Percentiles rank a stretch among this genome's conserved stretches.
Conservation (phyloP, 2,797 vertebrate species). For the Microchirus variegatus region DNA sequence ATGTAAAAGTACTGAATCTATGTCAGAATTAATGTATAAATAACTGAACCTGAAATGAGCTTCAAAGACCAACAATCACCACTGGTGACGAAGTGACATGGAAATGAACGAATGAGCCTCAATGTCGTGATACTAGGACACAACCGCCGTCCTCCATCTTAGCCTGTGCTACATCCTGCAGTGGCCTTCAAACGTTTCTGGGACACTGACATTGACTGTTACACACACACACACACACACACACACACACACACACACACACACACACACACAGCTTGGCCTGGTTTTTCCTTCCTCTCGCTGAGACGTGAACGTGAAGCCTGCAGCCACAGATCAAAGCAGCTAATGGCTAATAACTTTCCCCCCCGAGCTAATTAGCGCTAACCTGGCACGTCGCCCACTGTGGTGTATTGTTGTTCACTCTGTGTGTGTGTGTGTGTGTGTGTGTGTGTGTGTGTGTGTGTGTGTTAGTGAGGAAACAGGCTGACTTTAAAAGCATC, state of each 20-base stretch:
- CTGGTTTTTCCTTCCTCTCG: constrained; percentile 36
- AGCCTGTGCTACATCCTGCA: not conserved
- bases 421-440: constrained; percentile 1
- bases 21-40: no score
- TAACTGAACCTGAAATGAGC: no score
- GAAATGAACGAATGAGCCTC: not conserved
- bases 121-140: no score
- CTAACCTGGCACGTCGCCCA: not conserved
- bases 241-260: constrained; percentile 5
- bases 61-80: no score
- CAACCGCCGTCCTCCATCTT: no score
- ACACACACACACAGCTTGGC: constrained; percentile 34
- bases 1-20: no score
- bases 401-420: not conserved
- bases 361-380: constrained; percentile 23
- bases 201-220: constrained; percentile 34
- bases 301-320: constrained; percentile 20
- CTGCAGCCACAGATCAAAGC: constrained; percentile 46
- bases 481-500: constrained; percentile 1
- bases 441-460: not conserved
- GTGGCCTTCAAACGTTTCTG: constrained; percentile 46
- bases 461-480: not conserved
- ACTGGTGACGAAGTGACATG: no score
- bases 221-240: constrained; percentile 1
- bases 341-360: constrained; percentile 41